Conservation (phyloP, 2,797 vertebrate genomes). For the Mionectes olivaceus region DNA sequence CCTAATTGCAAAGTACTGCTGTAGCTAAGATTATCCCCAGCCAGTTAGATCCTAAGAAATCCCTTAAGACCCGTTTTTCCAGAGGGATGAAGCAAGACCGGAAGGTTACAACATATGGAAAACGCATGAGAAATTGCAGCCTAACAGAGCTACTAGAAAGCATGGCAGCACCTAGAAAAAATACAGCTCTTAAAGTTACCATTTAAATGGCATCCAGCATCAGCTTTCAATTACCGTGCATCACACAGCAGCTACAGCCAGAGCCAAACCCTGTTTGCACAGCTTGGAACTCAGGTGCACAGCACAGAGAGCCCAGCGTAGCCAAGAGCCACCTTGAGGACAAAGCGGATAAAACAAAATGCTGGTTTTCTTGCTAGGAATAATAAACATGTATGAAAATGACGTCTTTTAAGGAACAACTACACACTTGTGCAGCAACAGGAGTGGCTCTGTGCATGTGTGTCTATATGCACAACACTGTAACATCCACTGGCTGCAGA, state of each 20-base stretch:
- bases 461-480: background rate
- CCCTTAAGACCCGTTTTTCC: slow-evolving; percentile 16
- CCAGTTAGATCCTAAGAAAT: slow-evolving; percentile 40
- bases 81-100: background rate
- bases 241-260: background rate
- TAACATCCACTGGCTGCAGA: background rate
- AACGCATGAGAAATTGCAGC: background rate
- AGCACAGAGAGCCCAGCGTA: background rate
- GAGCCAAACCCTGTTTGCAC: background rate
- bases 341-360: slow-evolving; percentile 35
- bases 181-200: background rate
- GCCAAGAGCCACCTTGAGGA: slow-evolving; percentile 61
- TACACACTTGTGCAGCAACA: background rate
- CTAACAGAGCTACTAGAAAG: background rate
- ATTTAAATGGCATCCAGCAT: background rate
- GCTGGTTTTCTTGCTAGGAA: background rate
- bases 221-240: background rate
- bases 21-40: slow-evolving; percentile 42
- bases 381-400: background rate
- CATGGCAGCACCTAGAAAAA: background rate
- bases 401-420: background rate
- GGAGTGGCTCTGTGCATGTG: background rate
- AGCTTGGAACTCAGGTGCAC: background rate
- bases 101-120: background rate
- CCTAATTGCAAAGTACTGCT: slow-evolving; percentile 40